Base-by-base conservation (phyloP, 2,113 vertebrate species). In the Sterrhoptilus dennistouni region DNA sequence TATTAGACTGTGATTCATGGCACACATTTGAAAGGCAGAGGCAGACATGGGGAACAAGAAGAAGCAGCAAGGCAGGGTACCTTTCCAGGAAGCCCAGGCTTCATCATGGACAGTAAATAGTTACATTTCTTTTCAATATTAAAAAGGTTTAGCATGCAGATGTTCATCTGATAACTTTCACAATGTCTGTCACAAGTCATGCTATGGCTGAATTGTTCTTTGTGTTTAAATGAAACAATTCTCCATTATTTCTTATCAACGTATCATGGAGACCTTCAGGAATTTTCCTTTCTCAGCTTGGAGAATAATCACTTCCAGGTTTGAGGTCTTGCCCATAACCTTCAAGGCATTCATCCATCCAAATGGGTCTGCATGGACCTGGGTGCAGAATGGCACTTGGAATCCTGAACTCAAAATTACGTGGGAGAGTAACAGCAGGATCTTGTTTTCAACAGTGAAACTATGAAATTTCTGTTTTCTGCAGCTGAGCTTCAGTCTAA, bases 161-260 rank as follows among this genome's bases (percentile, higher is more conserved):
- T 36, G 52, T 92, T 45, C 22, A 94, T 93, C 86, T 92, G 90
- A 81, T 89, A 90, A 78, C 68, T 83, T 88, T 40, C 86, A 75
- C 16, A 80, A 31, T 47, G 68, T 75, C 64, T 42, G 17, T 75
- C 90, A 89, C 16, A 17, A 92, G 93, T 52, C 35, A 35, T 44
- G 12, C 40, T 45, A 18, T 45, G 79, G 64, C 60, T 93, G 82
- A 87, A 72, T 64, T 81, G 75, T 56, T 80, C 79, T 93, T 93
- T 92, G 72, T 89, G 28, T 84, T 90, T 78, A 60, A 86, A 83
- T 60, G 80, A 83, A 94, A 89, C 69, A 87, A 31, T 60, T 89
- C 54, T 80, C 79, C 28, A 14, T 81, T 96, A 52, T 96, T 84
- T 72, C 78, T 50, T 88, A 91, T 31, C 8, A 2, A 25, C 25